These are phyloP conservation scores for Liparis tanakae DNA, from an alignment of 2,797 vertebrate genomes.

Conservation along the genomic window DNA sequence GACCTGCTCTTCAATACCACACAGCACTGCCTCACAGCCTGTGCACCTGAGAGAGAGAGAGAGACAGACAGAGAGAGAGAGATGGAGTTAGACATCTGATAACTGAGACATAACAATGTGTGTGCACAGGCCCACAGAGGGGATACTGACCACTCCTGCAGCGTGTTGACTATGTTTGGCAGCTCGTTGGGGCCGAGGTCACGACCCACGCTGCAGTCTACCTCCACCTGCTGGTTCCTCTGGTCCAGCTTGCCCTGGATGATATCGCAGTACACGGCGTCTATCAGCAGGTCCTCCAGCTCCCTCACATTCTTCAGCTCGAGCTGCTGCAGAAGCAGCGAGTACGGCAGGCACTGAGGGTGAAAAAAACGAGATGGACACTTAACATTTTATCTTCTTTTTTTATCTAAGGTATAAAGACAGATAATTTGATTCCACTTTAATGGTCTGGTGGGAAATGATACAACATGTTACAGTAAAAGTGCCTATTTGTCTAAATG, in stretches of 20 bases:
- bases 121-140: slow-evolving; percentile 6
- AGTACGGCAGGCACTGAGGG: slow-evolving; percentile 96
- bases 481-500: slow-evolving; percentile 73
- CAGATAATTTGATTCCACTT: slow-evolving; percentile 42
- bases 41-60: slow-evolving; percentile 86
- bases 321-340: slow-evolving; percentile 95
- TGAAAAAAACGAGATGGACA: neutral
- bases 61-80: too few species aligned
- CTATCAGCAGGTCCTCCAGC: slow-evolving; percentile 97
- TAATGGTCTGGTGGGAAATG: slow-evolving; percentile 42
- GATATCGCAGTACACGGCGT: slow-evolving; percentile 98
- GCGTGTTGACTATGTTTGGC: slow-evolving; percentile 95
- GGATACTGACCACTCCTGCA: slow-evolving; percentile 93
- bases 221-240: slow-evolving; percentile 97
- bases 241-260: slow-evolving; percentile 99
- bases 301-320: slow-evolving; percentile 98
- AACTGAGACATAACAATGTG: slow-evolving; percentile 32
- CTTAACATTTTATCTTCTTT: slow-evolving; percentile 17
- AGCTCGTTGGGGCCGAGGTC: slow-evolving; percentile 98
- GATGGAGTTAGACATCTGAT: neutral
- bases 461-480: slow-evolving; percentile 43
- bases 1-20: slow-evolving; percentile 96
- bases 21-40: slow-evolving; percentile 94
- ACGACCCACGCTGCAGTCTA: slow-evolving; percentile 97
- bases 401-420: slow-evolving; percentile 32